These are phyloP conservation scores for Atta texana DNA, from an alignment of 1,140 invertebrate genomes.

Conservation along the genomic window DNA sequence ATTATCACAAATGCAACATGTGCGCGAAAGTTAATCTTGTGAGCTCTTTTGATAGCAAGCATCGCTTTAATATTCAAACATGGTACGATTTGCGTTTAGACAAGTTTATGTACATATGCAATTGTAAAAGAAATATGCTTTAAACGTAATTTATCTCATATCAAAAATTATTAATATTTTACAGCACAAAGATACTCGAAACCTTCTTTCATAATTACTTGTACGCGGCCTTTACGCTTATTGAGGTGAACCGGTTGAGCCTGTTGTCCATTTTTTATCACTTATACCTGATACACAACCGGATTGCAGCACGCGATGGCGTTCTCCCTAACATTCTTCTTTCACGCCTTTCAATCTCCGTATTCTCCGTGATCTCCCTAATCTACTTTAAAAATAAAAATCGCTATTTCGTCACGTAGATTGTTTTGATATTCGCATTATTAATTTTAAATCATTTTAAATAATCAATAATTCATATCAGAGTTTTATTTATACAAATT, in stretches of 20 bases:
- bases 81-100: conserved; percentile 17
- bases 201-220: conserved; percentile 79
- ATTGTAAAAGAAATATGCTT: not conserved
- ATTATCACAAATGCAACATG: not conserved
- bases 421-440: not conserved
- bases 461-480: not conserved
- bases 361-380: conserved; percentile 18
- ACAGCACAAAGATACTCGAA: conserved; percentile 47
- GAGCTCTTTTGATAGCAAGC: not conserved
- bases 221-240: conserved; percentile 81
- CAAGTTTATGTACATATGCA: not conserved
- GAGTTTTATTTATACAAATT: not conserved
- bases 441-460: not conserved
- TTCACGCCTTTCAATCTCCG: conserved; percentile 24
- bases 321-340: conserved; percentile 33
- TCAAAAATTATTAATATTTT: conserved; percentile 82
- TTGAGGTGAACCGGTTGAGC: conserved; percentile 80
- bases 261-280: conserved; percentile 83
- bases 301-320: conserved; percentile 80
- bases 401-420: conserved; percentile 61
- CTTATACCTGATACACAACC: conserved; percentile 80
- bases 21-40: not conserved
- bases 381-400: conserved; percentile 30
- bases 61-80: conserved; percentile 8
- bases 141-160: conserved; percentile 40